phyloP scores from a whole-genome alignment of 1,140 invertebrate genomes.

The Aricia agestis region DNA sequence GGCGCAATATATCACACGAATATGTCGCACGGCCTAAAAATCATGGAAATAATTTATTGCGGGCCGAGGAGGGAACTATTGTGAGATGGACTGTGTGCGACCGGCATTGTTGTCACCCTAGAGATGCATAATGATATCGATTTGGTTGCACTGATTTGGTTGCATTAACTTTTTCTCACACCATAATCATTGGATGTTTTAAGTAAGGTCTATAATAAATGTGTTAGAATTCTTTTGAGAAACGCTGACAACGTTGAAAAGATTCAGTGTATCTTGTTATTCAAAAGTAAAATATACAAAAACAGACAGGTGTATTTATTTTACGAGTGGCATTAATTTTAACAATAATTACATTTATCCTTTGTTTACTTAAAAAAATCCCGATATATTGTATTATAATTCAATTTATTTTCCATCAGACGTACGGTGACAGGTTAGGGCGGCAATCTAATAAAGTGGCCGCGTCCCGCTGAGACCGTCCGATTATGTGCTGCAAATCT shows the following conservation, averaged over 20 bases:
- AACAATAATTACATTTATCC: too few relatives aligned
- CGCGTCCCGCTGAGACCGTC: constrained; percentile 62
- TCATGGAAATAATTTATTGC: constrained; percentile 55
- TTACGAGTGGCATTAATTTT: too few relatives aligned
- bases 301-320: too few relatives aligned
- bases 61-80: constrained; percentile 37
- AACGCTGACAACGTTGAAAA: too few relatives aligned
- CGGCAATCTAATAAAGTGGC: constrained; percentile 70
- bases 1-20: constrained; percentile 59
- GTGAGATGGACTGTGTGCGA: constrained; percentile 43
- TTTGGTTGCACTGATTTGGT: constrained; percentile 17
- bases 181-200: too few relatives aligned
- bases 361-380: not conserved
- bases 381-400: constrained; percentile 20
- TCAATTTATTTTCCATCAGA: constrained; percentile 47
- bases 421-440: constrained; percentile 55
- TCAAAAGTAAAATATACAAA: too few relatives aligned
- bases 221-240: too few relatives aligned
- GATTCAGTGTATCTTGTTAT: too few relatives aligned
- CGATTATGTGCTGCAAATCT: constrained; percentile 64
- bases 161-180: not conserved
- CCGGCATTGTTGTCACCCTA: constrained; percentile 46
- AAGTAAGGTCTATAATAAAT: too few relatives aligned
- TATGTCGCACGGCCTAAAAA: constrained; percentile 62
- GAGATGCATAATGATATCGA: constrained; percentile 24